Evolutionary conservation across 2,797 vertebrate species (phyloP).

Genomic region (Melanotaenia parkinsoni): DNA sequence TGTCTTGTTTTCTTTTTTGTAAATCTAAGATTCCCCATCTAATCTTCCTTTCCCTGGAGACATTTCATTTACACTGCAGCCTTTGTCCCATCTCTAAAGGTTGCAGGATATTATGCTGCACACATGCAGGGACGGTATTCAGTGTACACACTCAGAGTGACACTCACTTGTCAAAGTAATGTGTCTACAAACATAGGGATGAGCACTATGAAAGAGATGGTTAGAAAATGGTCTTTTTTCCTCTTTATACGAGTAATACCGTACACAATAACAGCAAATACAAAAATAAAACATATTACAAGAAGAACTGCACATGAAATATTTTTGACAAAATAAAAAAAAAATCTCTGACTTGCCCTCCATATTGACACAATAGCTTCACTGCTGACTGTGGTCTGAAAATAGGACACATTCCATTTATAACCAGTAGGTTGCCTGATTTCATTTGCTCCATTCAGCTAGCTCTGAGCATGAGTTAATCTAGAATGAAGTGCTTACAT

Average conservation of each 20-base stretch:
- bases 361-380: conserved; percentile 21
- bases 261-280: not conserved
- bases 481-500: conserved; percentile 24
- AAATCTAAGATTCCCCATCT: conserved; percentile 4
- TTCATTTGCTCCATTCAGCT: conserved; percentile 16
- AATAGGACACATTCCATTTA: conserved; percentile 49
- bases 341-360: not conserved
- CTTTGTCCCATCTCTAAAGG: conserved; percentile 4
- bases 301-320: not conserved
- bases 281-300: not conserved
- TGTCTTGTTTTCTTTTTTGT: conserved; percentile 12
- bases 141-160: conserved; percentile 10
- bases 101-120: conserved; percentile 19
- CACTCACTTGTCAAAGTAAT: conserved; percentile 56
- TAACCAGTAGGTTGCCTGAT: conserved; percentile 28
- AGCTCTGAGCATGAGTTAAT: conserved; percentile 11
- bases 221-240: conserved; percentile 1
- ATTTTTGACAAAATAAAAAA: too few species aligned
- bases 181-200: conserved; percentile 31
- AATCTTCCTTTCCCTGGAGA: not conserved
- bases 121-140: conserved; percentile 37
- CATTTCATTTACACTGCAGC: conserved; percentile 6
- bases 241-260: conserved; percentile 15
- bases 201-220: conserved; percentile 32
- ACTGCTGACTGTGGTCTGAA: conserved; percentile 24